Evolutionary conservation across 2,113 vertebrate genomes (phyloP).

Genomic region (Pseudonaja textilis): DNA sequence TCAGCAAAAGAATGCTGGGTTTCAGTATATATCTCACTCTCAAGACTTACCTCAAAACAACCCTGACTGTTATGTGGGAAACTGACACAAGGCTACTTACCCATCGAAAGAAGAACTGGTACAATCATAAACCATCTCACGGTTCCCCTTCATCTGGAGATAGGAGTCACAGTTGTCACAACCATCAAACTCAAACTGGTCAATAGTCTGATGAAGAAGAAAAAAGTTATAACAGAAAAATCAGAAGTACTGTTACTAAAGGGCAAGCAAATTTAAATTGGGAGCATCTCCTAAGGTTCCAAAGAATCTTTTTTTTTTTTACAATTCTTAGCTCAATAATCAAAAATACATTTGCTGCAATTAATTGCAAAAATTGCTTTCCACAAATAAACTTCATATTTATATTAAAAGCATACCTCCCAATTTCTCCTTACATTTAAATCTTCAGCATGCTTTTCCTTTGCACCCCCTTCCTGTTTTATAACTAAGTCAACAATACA

Average conservation of each 20-base stretch:
- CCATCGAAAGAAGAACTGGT: constrained; percentile 98
- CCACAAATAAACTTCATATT: not conserved
- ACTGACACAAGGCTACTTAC: constrained; percentile 63
- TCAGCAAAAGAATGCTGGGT: not conserved
- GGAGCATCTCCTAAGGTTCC: not conserved
- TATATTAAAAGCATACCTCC: not conserved
- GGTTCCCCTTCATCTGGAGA: constrained; percentile 97
- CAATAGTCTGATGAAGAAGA: constrained; percentile 82
- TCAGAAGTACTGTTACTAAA: not conserved
- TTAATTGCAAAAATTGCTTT: not conserved
- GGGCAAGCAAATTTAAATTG: not conserved
- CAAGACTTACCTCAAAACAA: not conserved
- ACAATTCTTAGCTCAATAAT: too few relatives aligned
- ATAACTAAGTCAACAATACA: not conserved
- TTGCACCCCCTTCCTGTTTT: not conserved
- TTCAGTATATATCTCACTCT: not conserved
- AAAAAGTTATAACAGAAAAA: not conserved
- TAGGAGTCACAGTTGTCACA: constrained; percentile 97
- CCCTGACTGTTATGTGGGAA: too few relatives aligned
- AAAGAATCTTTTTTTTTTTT: not conserved
- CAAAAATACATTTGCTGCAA: not conserved
- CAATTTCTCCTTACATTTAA: not conserved
- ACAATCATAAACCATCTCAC: constrained; percentile 98
- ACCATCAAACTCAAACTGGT: constrained; percentile 97
- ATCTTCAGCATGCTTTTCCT: not conserved